These are phyloP conservation scores for Henricia sp. DNA, from an alignment of 53 echinoderm and acorn worm species.

Conservation along the genomic window DNA sequence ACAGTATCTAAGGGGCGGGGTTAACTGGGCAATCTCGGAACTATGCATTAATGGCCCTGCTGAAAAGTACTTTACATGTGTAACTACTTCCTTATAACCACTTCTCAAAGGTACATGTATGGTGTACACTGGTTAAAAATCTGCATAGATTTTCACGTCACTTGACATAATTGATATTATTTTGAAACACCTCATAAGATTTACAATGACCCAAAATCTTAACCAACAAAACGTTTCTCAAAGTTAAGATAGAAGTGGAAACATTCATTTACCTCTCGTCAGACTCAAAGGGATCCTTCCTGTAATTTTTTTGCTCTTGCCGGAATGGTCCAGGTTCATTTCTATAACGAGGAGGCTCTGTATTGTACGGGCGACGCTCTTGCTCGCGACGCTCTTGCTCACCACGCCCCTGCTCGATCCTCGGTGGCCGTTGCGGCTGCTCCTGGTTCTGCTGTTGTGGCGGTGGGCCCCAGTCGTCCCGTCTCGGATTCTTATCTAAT, in stretches of 20 bases:
- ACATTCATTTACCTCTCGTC: constrained; percentile 38
- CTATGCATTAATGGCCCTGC: too few relatives aligned
- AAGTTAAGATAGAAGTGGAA: not conserved
- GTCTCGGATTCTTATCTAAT: constrained; percentile 15
- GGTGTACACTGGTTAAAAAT: too few relatives aligned
- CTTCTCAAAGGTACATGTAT: too few relatives aligned
- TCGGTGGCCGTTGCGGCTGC: not conserved
- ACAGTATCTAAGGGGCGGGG: too few relatives aligned
- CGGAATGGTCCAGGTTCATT: constrained; percentile 8
- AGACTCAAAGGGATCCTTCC: constrained; percentile 22
- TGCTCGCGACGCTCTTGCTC: not conserved
- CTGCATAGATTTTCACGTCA: too few relatives aligned
- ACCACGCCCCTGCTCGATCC: not conserved
- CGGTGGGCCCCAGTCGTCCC: not conserved
- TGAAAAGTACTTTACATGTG: too few relatives aligned
- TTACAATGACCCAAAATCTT: too few relatives aligned
- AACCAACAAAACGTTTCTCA: too few relatives aligned
- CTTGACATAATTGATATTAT: too few relatives aligned
- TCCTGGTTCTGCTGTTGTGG: not conserved
- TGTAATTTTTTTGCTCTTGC: constrained; percentile 5
- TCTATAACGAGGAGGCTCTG: not conserved
- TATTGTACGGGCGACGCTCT: not conserved
- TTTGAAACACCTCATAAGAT: too few relatives aligned
- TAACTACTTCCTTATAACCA: too few relatives aligned
- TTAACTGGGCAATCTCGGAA: too few relatives aligned